These are phyloP conservation scores for Hippocampus kuda DNA, from an alignment of 2,797 vertebrate genomes.

Conservation along the genomic window DNA sequence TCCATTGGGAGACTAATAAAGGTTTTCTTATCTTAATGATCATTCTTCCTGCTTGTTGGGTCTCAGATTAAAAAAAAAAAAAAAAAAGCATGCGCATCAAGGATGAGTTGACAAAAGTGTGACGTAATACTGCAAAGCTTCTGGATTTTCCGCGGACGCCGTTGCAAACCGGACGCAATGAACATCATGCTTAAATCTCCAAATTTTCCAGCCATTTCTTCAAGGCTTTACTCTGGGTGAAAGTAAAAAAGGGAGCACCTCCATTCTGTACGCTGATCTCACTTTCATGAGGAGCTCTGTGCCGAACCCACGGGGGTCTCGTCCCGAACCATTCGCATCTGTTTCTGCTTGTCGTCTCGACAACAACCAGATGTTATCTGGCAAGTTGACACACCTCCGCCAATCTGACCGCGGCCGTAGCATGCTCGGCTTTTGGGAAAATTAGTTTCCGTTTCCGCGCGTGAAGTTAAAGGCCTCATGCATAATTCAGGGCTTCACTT, in stretches of 20 bases:
- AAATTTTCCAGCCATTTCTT: not conserved
- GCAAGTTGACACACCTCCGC: slow-evolving; percentile 61
- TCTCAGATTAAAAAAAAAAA: too few relatives aligned
- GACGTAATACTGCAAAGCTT: too few relatives aligned
- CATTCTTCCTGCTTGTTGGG: too few relatives aligned
- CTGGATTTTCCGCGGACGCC: too few relatives aligned
- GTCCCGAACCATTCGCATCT: slow-evolving; percentile 69
- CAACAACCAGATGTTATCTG: slow-evolving; percentile 64
- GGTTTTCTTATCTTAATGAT: too few relatives aligned
- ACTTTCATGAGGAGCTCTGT: slow-evolving; percentile 61
- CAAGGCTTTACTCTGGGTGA: slow-evolving; percentile 29
- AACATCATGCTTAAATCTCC: not conserved
- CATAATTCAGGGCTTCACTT: slow-evolving; percentile 13
- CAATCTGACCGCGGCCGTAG: slow-evolving; percentile 48
- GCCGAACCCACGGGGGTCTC: slow-evolving; percentile 65
- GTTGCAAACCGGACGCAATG: too few relatives aligned
- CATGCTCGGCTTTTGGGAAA: slow-evolving; percentile 37
- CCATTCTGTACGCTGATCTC: slow-evolving; percentile 57
- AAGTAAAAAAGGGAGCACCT: slow-evolving; percentile 48
- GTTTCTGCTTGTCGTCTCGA: slow-evolving; percentile 69
- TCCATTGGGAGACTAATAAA: too few relatives aligned
- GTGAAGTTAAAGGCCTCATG: slow-evolving; percentile 12
- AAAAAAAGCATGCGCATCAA: too few relatives aligned
- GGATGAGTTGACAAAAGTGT: too few relatives aligned
- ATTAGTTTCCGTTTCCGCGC: slow-evolving; percentile 31